Evolutionary conservation across 2,797 vertebrate species (phyloP).

Genomic region (Acanthornis magna): DNA sequence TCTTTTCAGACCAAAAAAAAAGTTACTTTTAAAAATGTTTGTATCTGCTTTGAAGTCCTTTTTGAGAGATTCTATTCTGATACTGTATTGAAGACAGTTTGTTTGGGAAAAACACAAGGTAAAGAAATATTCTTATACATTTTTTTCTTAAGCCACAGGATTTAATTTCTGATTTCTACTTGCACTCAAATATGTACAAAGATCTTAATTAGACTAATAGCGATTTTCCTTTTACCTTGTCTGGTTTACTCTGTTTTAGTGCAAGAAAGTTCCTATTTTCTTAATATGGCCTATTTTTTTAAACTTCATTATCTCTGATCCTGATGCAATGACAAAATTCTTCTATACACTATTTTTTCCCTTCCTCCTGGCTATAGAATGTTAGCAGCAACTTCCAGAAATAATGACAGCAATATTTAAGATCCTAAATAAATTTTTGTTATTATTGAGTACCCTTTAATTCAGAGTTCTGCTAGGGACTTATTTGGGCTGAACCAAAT

Average conservation of each 20-base stretch:
- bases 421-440: background rate
- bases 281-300: background rate
- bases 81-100: background rate
- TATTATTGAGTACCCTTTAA: background rate
- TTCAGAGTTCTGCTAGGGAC: background rate
- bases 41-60: background rate
- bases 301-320: background rate
- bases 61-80: background rate
- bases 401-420: background rate
- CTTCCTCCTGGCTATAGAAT: background rate
- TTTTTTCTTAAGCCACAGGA: background rate
- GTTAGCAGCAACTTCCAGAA: background rate
- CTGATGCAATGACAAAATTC: background rate
- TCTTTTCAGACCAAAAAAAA: background rate
- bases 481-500: background rate
- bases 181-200: background rate
- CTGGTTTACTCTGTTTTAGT: slow-evolving; percentile 4
- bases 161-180: slow-evolving; percentile 9
- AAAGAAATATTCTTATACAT: background rate
- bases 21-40: background rate
- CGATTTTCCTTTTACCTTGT: background rate
- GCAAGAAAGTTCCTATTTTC: background rate
- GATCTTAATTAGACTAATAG: slow-evolving; percentile 42
- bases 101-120: slow-evolving; percentile 1
- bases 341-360: background rate